Conservation (phyloP, 2,113 vertebrate genomes). For the Argyrosomus japonicus region DNA sequence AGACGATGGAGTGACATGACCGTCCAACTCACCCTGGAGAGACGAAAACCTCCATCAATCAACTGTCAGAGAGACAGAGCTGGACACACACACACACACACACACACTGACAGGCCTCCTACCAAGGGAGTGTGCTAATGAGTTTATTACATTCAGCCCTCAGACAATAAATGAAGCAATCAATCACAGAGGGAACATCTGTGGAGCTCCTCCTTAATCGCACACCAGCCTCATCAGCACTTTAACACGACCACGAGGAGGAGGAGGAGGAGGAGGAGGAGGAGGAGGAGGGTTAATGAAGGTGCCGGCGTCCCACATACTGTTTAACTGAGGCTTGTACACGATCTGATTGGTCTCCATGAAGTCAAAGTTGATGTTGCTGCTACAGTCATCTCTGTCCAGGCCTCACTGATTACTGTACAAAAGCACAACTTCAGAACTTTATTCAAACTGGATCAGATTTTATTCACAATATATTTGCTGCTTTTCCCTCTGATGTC, state of each 20-base stretch:
- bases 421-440: too few species aligned
- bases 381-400: too few species aligned
- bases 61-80: neutral
- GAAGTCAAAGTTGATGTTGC: too few species aligned
- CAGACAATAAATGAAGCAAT: slow-evolving; percentile 78
- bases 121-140: slow-evolving; percentile 67
- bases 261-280: neutral
- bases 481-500: too few species aligned
- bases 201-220: slow-evolving; percentile 52
- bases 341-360: neutral
- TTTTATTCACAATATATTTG: too few species aligned
- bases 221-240: slow-evolving; percentile 62
- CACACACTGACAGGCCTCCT: slow-evolving; percentile 13
- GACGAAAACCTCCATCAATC: slow-evolving; percentile 40
- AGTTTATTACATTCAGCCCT: slow-evolving; percentile 73
- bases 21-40: neutral
- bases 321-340: neutral
- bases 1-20: neutral
- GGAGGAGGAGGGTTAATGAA: too few species aligned
- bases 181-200: slow-evolving; percentile 70
- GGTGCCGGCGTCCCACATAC: neutral
- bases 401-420: too few species aligned
- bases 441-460: too few species aligned
- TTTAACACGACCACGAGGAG: slow-evolving; percentile 25
- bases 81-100: slow-evolving; percentile 22